Evolutionary conservation across 2,797 vertebrate species (phyloP), one percentile per base, ranked within the genome.

Genomic region (Champsocephalus esox): DNA sequence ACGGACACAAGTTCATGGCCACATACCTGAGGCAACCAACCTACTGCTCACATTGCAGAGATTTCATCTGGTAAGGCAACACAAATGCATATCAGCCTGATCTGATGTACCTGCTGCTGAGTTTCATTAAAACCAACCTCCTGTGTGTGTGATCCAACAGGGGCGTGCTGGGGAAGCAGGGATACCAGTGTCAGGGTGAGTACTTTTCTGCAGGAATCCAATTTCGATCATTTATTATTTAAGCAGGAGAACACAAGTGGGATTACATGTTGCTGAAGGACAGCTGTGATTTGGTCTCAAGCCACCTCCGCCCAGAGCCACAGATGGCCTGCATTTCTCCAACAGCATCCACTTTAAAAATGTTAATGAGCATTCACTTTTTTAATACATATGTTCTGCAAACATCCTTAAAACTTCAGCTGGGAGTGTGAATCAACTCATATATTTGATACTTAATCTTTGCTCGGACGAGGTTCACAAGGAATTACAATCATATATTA

Each of bases 101-200:
- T 14, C 48, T 3, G 0, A 49, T 43, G 9, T n/a, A 63, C 24
- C 50, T 60, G 60, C 59, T 32, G 48, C 48, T 9, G 5, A 17
- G 56, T 70, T 77, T 67, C 49, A 24, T 62, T 55, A 1, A 28
- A 74, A 75, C 14, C 59, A 38, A 54, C 66, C 21, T 84, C 61
- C 32, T 75, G 17, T 87, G 63, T 91, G 72, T 90, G 69, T 89
- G 76, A 70, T 85, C 80, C 62, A 82, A 79, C 93, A 99, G 98
- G 98, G 98, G 98, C 76, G 97, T 99, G 90, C 96, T 99, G 94
- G 98, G 98, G 90, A 99, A 99, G 93, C 98, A 99, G 91, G 98
- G 98, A 83, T 99, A 99, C 93, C 98, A 99, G 75, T 99, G 98
- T 95, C 98, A 99, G 96, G 98, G 98, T 99, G 96, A 97, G 97